Evolutionary conservation across 2,797 vertebrate genomes (phyloP), one percentile per base, ranked within the genome.

Genomic region (Tragopan temminckii): DNA sequence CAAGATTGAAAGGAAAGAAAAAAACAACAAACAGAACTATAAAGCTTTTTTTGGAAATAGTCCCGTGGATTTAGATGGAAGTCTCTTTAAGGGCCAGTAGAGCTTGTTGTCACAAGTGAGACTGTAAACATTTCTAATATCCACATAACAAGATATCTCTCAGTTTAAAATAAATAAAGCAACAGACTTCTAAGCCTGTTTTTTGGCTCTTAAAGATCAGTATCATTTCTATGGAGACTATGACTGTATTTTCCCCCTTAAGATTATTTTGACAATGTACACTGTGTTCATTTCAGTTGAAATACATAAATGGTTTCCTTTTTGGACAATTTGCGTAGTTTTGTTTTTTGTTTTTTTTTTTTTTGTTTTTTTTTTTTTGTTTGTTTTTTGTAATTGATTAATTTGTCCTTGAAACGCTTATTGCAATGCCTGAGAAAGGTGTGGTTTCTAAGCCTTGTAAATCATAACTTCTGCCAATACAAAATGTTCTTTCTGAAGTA

Each of bases 201-300:
- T 36, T 24, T 83, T 76, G 55, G 1, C 17, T 74, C 14, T 61
- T 64, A 42, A 42, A 55, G 11, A 5, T 62, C 43, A 18, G 4
- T 25, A 35, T 57, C 6, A 85, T 91, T 93, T 92, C 89, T 74
- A 84, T 86, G 77, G 91, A 84, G 67, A 83, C 80, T 40, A 25
- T 42, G 35, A 31, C n/a, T 62, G 8, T 15, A 62, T 89, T 78
- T 78, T 35, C 20, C 27, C 27, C 4, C 3, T 16, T 20, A 64
- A 89, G 5, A 46, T 59, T 69, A 62, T 43, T 31, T 80, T 85
- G 25, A 52, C 50, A 38, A 55, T 24, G 12, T 27, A 78, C 7
- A 4, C 9, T 40, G 25, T 13, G 8, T 31, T 66, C 2, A 27
- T 43, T 67, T 45, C 19, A 76, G 13, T 58, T n/a, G 31, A 78